These are phyloP conservation scores for Druceiella hillmani DNA, from an alignment of 2,888 invertebrate genomes.

Conservation along the genomic window DNA sequence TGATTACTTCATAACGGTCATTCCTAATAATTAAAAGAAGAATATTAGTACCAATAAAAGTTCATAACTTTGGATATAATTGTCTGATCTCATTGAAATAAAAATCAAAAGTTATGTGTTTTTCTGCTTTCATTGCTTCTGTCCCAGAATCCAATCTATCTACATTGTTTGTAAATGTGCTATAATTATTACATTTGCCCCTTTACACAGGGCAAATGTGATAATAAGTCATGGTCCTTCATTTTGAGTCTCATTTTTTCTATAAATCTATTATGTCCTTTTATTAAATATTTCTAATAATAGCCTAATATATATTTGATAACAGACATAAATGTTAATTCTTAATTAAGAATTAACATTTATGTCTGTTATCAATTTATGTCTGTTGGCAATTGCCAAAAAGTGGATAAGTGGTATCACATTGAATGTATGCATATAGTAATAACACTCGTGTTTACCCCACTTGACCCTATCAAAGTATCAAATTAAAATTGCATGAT, in stretches of 20 bases:
- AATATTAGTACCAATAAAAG: too few relatives aligned
- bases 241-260: conserved; percentile 6
- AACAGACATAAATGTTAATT: background rate
- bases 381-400: too few relatives aligned
- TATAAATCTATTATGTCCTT: conserved; percentile 5
- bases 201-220: conserved; percentile 8
- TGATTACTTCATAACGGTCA: too few relatives aligned
- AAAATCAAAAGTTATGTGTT: conserved; percentile 5
- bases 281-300: conserved; percentile 4
- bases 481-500: too few relatives aligned
- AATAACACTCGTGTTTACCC: too few relatives aligned
- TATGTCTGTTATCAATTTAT: background rate
- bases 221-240: conserved; percentile 8
- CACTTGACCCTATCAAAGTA: too few relatives aligned
- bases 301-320: background rate
- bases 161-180: conserved; percentile 6
- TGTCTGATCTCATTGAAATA: conserved; percentile 9
- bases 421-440: too few relatives aligned
- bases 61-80: conserved; percentile 6
- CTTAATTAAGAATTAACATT: background rate
- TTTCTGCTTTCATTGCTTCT: conserved; percentile 8
- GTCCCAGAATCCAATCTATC: conserved; percentile 6
- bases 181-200: conserved; percentile 9
- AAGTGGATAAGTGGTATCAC: too few relatives aligned
- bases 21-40: too few relatives aligned